These are phyloP conservation scores for Lagocephalus sceleratus DNA, from an alignment of 2,797 vertebrate species.

Conservation along the genomic window DNA sequence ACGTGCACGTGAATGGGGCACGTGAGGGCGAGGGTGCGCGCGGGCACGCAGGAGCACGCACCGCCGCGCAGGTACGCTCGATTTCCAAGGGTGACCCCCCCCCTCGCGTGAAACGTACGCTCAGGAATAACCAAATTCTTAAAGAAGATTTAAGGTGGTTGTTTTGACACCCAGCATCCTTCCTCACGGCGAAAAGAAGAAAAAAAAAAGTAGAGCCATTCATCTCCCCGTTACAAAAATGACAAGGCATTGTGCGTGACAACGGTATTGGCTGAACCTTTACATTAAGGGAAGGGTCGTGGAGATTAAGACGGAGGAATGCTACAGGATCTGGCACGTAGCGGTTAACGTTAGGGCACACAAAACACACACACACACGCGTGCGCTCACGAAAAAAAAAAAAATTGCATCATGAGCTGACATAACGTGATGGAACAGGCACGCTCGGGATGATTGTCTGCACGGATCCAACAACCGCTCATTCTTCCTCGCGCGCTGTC, in stretches of 20 bases:
- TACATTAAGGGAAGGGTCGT: neutral
- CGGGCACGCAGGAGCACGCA: neutral
- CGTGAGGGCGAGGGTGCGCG: neutral
- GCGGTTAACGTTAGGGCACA: neutral
- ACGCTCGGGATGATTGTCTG: neutral
- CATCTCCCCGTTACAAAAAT: neutral
- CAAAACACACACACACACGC: slow-evolving; percentile 11
- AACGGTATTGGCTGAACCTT: neutral
- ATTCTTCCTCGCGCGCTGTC: slow-evolving; percentile 26
- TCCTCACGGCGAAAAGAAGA: too few species aligned
- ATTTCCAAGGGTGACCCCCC: neutral
- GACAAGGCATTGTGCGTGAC: neutral
- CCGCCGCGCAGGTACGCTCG: neutral
- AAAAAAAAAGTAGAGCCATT: neutral
- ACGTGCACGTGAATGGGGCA: neutral
- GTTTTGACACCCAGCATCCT: too few species aligned
- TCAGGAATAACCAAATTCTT: neutral
- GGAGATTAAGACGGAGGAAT: slow-evolving; percentile 7
- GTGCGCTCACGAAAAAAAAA: neutral
- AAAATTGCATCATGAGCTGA: slow-evolving; percentile 13
- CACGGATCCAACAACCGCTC: slow-evolving; percentile 1
- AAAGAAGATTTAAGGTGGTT: too few species aligned
- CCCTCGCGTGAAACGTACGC: neutral
- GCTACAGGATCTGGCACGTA: slow-evolving; percentile 8
- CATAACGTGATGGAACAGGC: slow-evolving; percentile 33